Evolutionary conservation across 2,888 invertebrate genomes (phyloP), one percentile per base, ranked within the genome.

Genomic region (Drosophila merina): DNA sequence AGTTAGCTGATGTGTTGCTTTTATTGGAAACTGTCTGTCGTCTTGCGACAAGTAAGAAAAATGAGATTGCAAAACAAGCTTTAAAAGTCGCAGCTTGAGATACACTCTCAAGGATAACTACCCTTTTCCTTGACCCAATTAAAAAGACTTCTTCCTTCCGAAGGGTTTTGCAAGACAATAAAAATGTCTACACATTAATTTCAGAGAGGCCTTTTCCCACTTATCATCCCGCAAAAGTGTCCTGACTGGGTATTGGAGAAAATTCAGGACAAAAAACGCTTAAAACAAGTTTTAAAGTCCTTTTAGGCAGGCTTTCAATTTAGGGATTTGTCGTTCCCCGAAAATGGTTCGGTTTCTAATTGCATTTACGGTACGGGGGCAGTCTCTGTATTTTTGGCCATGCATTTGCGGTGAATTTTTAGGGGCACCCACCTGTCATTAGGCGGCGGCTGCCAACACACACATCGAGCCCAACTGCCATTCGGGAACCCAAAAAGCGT

Each of bases 141-240:
- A 36, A n/a, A 28, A 5, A 25, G 9, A 12, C 26, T 26, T n/a
- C 1, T 2, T 7, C 12, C 6, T 9, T 7, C 10, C 6, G n/a
- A 3, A n/a, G 26, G 4, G 14, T 33, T 2, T 26, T 6, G 14
- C 6, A 20, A 4, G 30, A 44, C 44, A 33, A 56, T 20, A 57
- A 68, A 72, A 82, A 74, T 78, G 78, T 78, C 79, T 73, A 75
- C 72, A 77, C 83, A 80, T 86, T 83, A 72, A 86, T 83, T 80
- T 73, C 51, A 36, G 59, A 42, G 38, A 26, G 30, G 52, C 12
- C 72, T 57, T 66, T 62, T 38, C 45, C 36, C 63, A 25, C 52
- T 52, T 52, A 49, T 59, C 62, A 28, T 49, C 25, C 36, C 51
- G 12, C 28, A 6, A 40, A n/a, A 7, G 12, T 14, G 26, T 30